A percentile compares a stretch with the other conserved stretches of the same genome.
Evolutionary conservation across 1,140 invertebrate species (phyloP).

Genomic region (Aricia agestis): DNA sequence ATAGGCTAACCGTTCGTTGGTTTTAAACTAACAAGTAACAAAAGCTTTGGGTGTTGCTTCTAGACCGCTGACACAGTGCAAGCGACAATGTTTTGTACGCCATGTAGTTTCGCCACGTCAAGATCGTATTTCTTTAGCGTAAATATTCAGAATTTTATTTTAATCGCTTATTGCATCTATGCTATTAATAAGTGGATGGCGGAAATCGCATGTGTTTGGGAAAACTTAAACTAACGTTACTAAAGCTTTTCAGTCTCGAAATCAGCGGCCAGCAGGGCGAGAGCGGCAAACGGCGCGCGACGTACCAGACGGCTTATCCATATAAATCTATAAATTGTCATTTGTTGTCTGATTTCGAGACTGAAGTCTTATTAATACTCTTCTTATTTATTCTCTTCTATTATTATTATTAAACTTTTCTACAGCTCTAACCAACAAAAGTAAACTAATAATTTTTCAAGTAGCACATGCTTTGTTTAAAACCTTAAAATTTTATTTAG

Average conservation of each 20-base stretch:
- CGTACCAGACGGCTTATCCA: too few relatives aligned
- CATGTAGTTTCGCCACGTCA: slow-evolving; percentile 56
- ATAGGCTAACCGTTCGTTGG: background rate
- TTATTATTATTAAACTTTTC: too few relatives aligned
- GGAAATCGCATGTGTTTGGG: background rate
- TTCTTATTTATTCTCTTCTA: too few relatives aligned
- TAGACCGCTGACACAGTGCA: slow-evolving; percentile 64
- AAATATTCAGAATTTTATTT: slow-evolving; percentile 60
- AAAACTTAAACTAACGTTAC: background rate
- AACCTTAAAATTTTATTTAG: background rate
- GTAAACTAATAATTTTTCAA: too few relatives aligned
- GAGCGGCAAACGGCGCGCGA: too few relatives aligned
- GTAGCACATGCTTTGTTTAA: too few relatives aligned
- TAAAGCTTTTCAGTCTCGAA: too few relatives aligned
- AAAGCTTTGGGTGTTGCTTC: slow-evolving; percentile 44
- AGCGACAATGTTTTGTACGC: slow-evolving; percentile 68
- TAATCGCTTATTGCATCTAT: slow-evolving; percentile 16
- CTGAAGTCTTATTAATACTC: too few relatives aligned
- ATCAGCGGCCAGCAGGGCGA: too few relatives aligned
- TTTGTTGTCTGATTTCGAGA: too few relatives aligned
- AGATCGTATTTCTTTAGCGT: slow-evolving; percentile 71
- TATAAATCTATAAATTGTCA: too few relatives aligned
- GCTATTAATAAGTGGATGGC: background rate
- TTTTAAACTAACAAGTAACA: slow-evolving; percentile 33
- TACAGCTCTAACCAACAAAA: too few relatives aligned